phyloP scores from a whole-genome alignment of 2,888 invertebrate species.

The Conops quadrifasciatus region DNA sequence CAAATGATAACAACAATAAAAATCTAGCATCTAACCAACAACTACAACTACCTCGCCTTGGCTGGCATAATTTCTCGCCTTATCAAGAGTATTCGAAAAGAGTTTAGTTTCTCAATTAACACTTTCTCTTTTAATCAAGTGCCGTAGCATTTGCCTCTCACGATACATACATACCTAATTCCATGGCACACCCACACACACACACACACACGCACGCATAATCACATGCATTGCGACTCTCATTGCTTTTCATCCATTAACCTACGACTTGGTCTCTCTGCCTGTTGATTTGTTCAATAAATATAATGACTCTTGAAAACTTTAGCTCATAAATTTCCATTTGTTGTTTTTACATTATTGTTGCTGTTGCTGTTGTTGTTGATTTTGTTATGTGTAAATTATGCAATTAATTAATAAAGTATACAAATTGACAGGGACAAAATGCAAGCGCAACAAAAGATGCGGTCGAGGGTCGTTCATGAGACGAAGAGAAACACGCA shows the following conservation, averaged over 20 bases:
- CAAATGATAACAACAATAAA: neutral
- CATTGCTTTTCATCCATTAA: neutral
- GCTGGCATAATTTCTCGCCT: conserved; percentile 19
- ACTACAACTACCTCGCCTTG: neutral
- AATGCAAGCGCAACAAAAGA: neutral
- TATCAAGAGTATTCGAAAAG: neutral
- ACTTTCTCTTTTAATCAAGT: conserved; percentile 15
- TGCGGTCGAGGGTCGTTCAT: no score
- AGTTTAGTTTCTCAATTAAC: conserved; percentile 26
- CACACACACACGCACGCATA: neutral
- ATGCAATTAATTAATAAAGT: conserved; percentile 22
- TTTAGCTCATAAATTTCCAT: conserved; percentile 22
- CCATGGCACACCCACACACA: neutral
- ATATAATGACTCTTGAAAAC: neutral
- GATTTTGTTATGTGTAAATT: conserved; percentile 12
- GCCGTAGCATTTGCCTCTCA: neutral
- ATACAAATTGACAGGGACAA: conserved; percentile 1
- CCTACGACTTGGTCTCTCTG: neutral
- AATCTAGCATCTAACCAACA: neutral
- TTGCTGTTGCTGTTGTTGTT: neutral
- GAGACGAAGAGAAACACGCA: neutral
- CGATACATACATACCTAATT: no score
- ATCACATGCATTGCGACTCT: neutral
- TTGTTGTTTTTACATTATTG: conserved; percentile 13
- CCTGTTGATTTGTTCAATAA: neutral